Evolutionary conservation across 1,140 invertebrate genomes (phyloP).

Genomic region (Drosophila lini): DNA sequence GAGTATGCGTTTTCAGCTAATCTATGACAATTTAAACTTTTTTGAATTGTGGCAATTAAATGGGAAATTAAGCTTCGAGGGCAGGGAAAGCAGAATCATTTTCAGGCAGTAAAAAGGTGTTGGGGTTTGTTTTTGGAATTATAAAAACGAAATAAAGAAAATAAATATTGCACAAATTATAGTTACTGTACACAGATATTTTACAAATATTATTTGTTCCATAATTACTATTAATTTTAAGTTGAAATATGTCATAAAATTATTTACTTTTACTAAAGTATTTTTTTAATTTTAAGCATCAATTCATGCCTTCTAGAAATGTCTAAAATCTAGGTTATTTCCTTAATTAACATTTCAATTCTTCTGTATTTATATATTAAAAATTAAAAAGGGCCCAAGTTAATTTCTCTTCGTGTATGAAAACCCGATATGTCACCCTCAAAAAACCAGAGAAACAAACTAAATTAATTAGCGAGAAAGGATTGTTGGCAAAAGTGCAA

Average conservation of each 20-base stretch:
- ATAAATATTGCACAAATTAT: no score
- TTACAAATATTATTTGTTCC: no score
- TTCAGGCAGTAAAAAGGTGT: neutral
- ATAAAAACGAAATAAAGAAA: no score
- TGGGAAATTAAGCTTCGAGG: neutral
- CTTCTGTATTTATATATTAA: neutral
- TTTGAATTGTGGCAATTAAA: constrained; percentile 37
- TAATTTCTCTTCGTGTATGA: neutral
- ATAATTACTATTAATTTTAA: no score
- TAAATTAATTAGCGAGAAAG: constrained; percentile 53
- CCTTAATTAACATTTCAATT: neutral
- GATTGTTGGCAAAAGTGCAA: constrained; percentile 34
- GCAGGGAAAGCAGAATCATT: neutral
- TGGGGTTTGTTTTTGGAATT: no score
- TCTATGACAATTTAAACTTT: constrained; percentile 45
- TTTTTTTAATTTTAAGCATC: neutral
- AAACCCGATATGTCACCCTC: neutral
- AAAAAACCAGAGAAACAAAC: constrained; percentile 21
- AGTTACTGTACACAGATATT: no score
- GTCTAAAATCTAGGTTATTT: neutral
- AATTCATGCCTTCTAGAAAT: neutral
- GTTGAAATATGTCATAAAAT: no score
- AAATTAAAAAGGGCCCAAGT: neutral
- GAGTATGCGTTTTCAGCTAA: constrained; percentile 16
- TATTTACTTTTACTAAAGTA: no score